Base-by-base conservation (phyloP, 2,113 vertebrate species). In the Sander vitreus region DNA sequence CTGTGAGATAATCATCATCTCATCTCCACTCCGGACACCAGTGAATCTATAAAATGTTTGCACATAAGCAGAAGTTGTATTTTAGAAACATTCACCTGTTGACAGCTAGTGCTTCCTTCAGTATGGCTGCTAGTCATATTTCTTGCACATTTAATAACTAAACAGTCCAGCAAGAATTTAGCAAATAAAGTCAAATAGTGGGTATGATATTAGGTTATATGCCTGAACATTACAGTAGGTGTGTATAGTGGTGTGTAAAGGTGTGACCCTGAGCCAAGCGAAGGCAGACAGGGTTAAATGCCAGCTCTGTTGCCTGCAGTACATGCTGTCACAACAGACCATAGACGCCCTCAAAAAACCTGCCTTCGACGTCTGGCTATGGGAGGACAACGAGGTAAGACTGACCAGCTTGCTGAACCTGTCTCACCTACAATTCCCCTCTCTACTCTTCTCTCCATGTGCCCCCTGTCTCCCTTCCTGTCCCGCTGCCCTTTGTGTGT, bases 381-480 rank as follows among this genome's bases (percentile, higher is more conserved):
- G 93, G 93, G 93, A 93, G 77, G 88, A 90, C 73, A 93, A 93
- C 11, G 91, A 94, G 93, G 91, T 93, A 90, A 90, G 89, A 81
- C 51, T 63, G 53, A 45, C 3, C n/a, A 74, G 11, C 39, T 69
- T 0, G 2, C 81, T 73, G 39, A 62, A 62, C 43, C 59, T 12
- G 16, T 73, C 76, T 88, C 66, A 85, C 78, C 68, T 63, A 50
- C 50, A 45, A 14, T 48, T 14, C 62, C 93, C 39, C 7, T 82
- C 76, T 86, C 76, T 85, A 48, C 48, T 66, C 48, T 45, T 68
- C 83, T 63, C 62, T 69, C 50, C 36, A 59, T 21, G 23, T 67
- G 6, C 25, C 21, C 18, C n/a, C 30, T 6, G 27, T 55, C 8
- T 63, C 23, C 53, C 30, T 53, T 23, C 78, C 8, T 82, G 25